These are phyloP conservation scores for Drosophila pruinosa DNA, from an alignment of 1,140 invertebrate genomes.

Conservation along the genomic window DNA sequence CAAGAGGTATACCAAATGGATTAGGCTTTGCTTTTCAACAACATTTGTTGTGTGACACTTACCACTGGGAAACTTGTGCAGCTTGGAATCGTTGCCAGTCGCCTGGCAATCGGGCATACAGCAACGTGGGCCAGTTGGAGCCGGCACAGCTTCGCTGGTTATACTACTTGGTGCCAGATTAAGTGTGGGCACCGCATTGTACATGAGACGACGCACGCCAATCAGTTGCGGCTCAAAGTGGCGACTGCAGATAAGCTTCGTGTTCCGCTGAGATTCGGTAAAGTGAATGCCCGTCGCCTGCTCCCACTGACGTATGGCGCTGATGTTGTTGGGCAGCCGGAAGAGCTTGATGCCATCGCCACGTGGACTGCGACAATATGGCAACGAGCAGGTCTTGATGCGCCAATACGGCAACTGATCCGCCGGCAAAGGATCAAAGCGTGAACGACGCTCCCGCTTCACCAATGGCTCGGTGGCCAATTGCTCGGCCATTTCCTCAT, in stretches of 20 bases:
- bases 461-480: neutral
- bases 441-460: constrained; percentile 38
- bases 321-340: constrained; percentile 55
- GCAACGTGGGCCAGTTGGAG: constrained; percentile 23
- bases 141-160: neutral
- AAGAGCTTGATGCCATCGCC: constrained; percentile 70
- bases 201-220: constrained; percentile 62
- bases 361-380: constrained; percentile 58
- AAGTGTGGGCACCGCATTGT: constrained; percentile 59
- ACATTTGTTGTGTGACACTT: neutral
- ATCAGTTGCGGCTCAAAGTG: constrained; percentile 66
- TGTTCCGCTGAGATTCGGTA: constrained; percentile 65
- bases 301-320: constrained; percentile 61
- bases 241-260: constrained; percentile 65
- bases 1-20: neutral
- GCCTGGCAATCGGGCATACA: constrained; percentile 46
- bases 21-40: neutral
- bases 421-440: constrained; percentile 22
- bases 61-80: constrained; percentile 66
- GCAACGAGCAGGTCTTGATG: constrained; percentile 64
- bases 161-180: constrained; percentile 28
- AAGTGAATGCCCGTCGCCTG: constrained; percentile 61
- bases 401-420: constrained; percentile 49
- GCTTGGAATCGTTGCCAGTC: constrained; percentile 26
- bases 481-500: neutral